Evolutionary conservation across 2,113 vertebrate genomes (phyloP).

Genomic region (Vombatus ursinus): DNA sequence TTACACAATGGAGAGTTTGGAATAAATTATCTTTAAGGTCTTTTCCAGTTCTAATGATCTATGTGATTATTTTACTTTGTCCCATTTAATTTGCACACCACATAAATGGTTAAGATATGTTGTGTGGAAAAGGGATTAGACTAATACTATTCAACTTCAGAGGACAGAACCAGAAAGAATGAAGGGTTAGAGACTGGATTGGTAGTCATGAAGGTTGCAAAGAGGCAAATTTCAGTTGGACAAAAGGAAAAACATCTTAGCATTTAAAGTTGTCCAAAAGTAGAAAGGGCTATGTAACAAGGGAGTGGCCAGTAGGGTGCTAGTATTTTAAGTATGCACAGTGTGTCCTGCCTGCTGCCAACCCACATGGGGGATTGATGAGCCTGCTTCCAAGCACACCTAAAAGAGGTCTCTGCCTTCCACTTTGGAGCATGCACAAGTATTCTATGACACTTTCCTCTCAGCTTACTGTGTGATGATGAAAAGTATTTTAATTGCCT

Average conservation of each 20-base stretch:
- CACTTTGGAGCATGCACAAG: neutral
- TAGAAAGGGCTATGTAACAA: neutral
- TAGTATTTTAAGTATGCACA: neutral
- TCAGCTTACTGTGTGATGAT: neutral
- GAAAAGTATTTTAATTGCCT: neutral
- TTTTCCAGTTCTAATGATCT: neutral
- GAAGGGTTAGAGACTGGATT: neutral
- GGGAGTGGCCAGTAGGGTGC: neutral
- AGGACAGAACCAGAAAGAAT: neutral
- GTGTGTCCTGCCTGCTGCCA: neutral
- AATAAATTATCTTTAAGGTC: neutral
- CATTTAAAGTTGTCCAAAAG: neutral
- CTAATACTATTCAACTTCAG: neutral
- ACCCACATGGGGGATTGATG: neutral
- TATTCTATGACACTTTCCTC: neutral
- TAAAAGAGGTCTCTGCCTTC: neutral
- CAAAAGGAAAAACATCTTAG: neutral
- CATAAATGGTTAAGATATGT: neutral
- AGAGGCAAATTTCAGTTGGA: neutral
- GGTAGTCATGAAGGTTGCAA: neutral
- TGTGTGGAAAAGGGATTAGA: neutral
- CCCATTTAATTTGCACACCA: neutral
- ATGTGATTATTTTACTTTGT: neutral
- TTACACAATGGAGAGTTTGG: neutral
- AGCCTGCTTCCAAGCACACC: neutral